These are phyloP conservation scores for Thamnophis sirtalis DNA, from an alignment of 2,113 vertebrate genomes.

Conservation along the genomic window DNA sequence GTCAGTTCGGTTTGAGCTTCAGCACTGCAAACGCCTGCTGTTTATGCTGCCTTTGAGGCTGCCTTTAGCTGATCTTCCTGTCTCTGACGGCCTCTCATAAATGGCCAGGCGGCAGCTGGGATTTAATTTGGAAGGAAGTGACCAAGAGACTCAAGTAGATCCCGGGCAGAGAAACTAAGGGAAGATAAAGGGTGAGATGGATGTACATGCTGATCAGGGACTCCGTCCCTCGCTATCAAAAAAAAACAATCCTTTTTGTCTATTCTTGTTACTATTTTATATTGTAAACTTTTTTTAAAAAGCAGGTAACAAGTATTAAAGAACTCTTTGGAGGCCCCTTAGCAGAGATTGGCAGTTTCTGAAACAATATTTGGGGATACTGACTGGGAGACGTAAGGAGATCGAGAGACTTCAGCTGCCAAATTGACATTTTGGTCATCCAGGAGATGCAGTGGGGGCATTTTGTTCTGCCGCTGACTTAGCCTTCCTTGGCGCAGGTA, in stretches of 20 bases:
- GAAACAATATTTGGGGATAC: neutral
- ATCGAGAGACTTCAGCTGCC: neutral
- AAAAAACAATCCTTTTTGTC: neutral
- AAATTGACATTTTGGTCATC: neutral
- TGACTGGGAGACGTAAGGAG: neutral
- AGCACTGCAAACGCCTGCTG: neutral
- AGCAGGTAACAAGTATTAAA: neutral
- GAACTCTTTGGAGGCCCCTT: neutral
- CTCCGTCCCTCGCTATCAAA: neutral
- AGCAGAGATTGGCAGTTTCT: neutral
- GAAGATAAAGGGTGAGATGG: too few relatives aligned
- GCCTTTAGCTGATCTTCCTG: neutral
- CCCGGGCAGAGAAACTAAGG: neutral
- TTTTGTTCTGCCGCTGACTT: fast-evolving
- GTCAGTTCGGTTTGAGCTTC: neutral
- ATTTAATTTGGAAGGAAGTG: neutral
- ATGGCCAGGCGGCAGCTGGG: neutral
- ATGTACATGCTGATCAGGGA: too few relatives aligned
- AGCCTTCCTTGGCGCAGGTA: conserved; percentile 70
- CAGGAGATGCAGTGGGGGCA: neutral
- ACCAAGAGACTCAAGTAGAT: neutral
- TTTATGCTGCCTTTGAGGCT: neutral
- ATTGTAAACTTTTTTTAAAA: neutral
- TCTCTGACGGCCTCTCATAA: neutral
- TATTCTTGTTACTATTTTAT: neutral